Percentiles rank a stretch among this genome's conserved stretches.
These are phyloP conservation scores for Himalopsyche japonica DNA, from an alignment of 2,888 invertebrate genomes.

Conservation along the genomic window DNA sequence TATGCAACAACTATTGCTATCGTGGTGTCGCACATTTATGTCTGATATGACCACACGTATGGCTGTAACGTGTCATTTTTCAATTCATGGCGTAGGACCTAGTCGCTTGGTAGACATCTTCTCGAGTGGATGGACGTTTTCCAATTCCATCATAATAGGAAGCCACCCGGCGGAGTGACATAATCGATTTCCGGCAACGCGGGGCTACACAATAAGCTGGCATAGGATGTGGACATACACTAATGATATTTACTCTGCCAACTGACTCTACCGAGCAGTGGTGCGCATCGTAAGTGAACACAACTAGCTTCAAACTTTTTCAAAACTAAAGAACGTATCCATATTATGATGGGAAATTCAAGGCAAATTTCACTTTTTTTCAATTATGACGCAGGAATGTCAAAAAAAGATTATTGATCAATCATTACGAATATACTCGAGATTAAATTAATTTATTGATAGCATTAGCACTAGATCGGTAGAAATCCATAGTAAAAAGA, in stretches of 20 bases:
- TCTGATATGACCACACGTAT: not conserved
- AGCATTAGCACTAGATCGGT: no score
- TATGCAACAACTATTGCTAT: not conserved
- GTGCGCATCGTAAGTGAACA: not conserved
- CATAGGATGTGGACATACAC: conserved; percentile 25
- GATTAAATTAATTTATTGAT: no score
- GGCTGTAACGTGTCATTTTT: not conserved
- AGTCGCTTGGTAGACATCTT: conserved; percentile 5
- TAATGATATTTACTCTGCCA: conserved; percentile 40
- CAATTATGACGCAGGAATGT: no score
- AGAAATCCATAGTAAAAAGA: no score
- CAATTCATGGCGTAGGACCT: not conserved
- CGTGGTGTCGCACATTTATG: not conserved
- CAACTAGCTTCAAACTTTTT: not conserved
- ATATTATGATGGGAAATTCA: no score
- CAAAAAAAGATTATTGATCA: no score
- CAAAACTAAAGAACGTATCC: no score
- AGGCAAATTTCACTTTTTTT: no score
- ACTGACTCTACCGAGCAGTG: not conserved
- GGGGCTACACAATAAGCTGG: conserved; percentile 7
- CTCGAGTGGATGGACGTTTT: conserved; percentile 24
- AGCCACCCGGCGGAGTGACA: conserved; percentile 33
- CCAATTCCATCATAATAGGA: conserved; percentile 33
- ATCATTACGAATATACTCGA: no score
- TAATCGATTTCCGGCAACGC: conserved; percentile 39